Base-by-base conservation (phyloP, 2,113 vertebrate species). In the Seriola rivoliana region DNA sequence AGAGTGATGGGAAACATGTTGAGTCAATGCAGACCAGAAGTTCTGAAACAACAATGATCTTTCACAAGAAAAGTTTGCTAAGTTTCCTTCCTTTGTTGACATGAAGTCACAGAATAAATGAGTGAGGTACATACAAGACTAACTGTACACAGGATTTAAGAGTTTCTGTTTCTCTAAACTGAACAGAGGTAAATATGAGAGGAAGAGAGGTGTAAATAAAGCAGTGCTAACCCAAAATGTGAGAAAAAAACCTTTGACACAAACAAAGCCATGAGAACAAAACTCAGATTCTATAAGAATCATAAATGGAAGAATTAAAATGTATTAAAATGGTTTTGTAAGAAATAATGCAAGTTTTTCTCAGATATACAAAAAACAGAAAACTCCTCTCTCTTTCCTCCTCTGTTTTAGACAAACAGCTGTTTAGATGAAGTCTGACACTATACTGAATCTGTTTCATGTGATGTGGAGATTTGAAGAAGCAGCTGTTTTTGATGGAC, bases 221-320 rank as follows among this genome's bases (percentile, higher is more conserved):
- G 57, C 5, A 32, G 14, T 34, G 8, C 50, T 19, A 10, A 21
- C 9, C 50, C 6, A 1, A 50, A 19, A 34, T 19, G n/a, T 36
- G 32, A 60, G 7, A 8, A 74, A 54, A 42, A 2, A 42, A 2
- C 46, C 38, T 54, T 62, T 64, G 38, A 69, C 29, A 70, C 29
- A 55, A 40, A 72, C 10, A 36, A 52, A 50, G 23, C 8, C 5
- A 44, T 4, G 7, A 21, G 36, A 46, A 19, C 44, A 68, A 64
- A 54, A 65, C 3, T 0, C 54, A 42, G 79, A 92, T 92, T 90
- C 91, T 90, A 80, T 83, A 73, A 92, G 89, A 92, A 92, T 85
- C 91, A 85, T 88, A 78, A 81, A 71, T 46, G 23, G 40, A 29
- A 9, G 19, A 34, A 38, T 57, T 59, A 58, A 54, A 23, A n/a